Evolutionary conservation across 1,140 invertebrate species (phyloP), one percentile per base, ranked within the genome.

Genomic region (Stegodyphus mimosarum): DNA sequence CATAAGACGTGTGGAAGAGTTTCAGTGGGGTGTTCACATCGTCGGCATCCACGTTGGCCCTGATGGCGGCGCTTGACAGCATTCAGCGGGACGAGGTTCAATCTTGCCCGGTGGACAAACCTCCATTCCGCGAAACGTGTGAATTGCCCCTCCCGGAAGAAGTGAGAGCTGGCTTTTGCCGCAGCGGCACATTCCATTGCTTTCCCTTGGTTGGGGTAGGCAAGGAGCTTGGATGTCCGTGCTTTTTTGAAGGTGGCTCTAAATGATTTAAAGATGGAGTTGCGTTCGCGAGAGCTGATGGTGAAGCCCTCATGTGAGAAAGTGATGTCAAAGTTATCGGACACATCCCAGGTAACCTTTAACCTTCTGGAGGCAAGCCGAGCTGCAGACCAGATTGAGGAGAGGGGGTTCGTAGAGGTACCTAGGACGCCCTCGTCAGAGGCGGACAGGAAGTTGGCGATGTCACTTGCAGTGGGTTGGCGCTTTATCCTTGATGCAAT

Each of bases 1-100:
- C n/a, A n/a, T n/a, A 69, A 33, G 66, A 69, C 18, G 66, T 69
- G 66, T 7, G 66, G 66, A n/a, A 69, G 13, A n/a, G 66, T 69
- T n/a, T 69, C 66, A 17, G 7, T 7, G n/a, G n/a, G n/a, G 6
- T 15, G 66, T 7, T 7, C 66, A 69, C 66, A 69, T 15, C 66
- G 7, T 9, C 66, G 6, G 17, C 66, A 69, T 17, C n/a, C n/a
- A 13, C 13, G 7, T 7, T 7, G 7, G 55, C 7, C 7, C 7
- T 13, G 7, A 60, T 7, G 55, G 55, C 55, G 7, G 55, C 13
- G 55, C 55, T 13, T 60, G 13, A 7, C 7, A 13, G 55, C 55
- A 13, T 60, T 60, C 7, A 60, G 55, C 7, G 55, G 55, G 7
- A 60, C 55, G 7, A 60, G 55, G 7, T 60, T 13, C 7, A 60